A percentile compares a stretch with the other conserved stretches of the same genome.
These are phyloP conservation scores for Cavia porcellus DNA, from an alignment of 2,113 vertebrate genomes.

Conservation along the genomic window DNA sequence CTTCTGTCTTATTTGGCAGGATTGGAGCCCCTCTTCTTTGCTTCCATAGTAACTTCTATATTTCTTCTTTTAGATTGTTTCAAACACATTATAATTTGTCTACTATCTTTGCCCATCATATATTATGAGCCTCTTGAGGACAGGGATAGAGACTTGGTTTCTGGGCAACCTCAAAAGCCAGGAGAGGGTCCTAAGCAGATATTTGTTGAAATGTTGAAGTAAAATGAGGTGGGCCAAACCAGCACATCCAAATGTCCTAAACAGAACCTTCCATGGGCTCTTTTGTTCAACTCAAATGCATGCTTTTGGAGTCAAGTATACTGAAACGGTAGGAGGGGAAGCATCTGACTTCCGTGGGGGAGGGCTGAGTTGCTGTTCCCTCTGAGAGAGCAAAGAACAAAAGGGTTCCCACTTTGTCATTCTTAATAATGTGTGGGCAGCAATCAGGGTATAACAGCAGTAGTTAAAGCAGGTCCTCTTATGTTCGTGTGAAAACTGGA, in stretches of 20 bases:
- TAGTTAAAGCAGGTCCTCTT: constrained; percentile 27
- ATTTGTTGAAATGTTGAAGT: constrained; percentile 30
- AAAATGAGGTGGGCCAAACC: constrained; percentile 2
- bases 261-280: neutral
- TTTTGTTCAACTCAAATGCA: constrained; percentile 47
- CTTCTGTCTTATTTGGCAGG: neutral
- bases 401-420: constrained; percentile 34
- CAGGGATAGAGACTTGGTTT: neutral
- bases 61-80: neutral
- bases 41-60: constrained; percentile 14
- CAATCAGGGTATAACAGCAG: constrained; percentile 53
- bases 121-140: neutral
- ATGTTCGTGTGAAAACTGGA: constrained; percentile 35
- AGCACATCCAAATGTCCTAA: neutral
- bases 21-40: neutral
- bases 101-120: neutral
- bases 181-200: neutral
- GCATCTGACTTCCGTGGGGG: neutral
- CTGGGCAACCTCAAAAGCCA: neutral
- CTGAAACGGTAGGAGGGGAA: neutral
- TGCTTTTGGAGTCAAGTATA: neutral
- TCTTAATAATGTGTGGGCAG: constrained; percentile 32
- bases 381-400: constrained; percentile 45
- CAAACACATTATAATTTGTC: constrained; percentile 30
- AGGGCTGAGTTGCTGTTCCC: neutral